Conservation (phyloP, 2,113 vertebrate genomes). For the Hyla sarda region DNA sequence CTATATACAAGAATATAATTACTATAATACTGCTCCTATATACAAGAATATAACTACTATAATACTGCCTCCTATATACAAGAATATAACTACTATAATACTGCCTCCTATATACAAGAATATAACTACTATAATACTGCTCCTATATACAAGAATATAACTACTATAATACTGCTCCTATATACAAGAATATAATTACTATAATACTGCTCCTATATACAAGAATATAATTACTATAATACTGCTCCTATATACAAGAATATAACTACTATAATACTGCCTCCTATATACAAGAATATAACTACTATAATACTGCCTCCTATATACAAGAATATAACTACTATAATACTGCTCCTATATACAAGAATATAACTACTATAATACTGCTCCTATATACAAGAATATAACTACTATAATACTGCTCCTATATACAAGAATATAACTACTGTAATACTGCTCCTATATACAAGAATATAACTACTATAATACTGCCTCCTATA, state of each 20-base stretch:
- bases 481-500: background rate
- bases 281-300: background rate
- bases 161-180: background rate
- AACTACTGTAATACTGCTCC: background rate
- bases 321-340: conserved; percentile 7
- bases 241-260: background rate
- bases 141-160: background rate
- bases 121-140: background rate
- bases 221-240: background rate
- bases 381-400: conserved; percentile 4
- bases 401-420: background rate
- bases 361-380: background rate
- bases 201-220: too few species aligned
- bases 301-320: background rate
- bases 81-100: conserved; percentile 1
- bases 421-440: background rate
- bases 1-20: too few species aligned
- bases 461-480: background rate
- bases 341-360: background rate
- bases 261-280: background rate
- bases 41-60: background rate
- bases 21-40: too few species aligned
- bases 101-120: background rate
- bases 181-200: too few species aligned
- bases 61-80: background rate